phyloP scores from a whole-genome alignment of 2,113 vertebrate genomes.

The Dunckerocampus dactyliophorus region DNA sequence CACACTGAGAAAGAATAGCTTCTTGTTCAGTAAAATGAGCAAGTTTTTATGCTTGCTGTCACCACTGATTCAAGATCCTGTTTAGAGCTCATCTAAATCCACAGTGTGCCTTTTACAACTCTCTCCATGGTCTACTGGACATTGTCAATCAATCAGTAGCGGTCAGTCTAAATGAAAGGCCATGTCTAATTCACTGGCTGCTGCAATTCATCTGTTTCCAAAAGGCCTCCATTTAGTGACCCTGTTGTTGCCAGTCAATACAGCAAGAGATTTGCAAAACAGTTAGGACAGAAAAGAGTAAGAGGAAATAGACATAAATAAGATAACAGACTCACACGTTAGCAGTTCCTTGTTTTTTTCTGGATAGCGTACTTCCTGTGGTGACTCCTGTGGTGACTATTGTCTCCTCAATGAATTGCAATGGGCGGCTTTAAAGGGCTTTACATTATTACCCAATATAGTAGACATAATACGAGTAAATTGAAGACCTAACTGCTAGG shows the following conservation, averaged over 20 bases:
- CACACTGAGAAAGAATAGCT: not conserved
- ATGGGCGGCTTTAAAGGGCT: no score
- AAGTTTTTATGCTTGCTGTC: conserved; percentile 31
- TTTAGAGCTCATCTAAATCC: conserved; percentile 32
- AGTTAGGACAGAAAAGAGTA: not conserved
- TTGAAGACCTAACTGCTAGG: no score
- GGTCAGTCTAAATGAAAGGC: conserved; percentile 51
- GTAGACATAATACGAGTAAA: no score
- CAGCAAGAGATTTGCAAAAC: not conserved
- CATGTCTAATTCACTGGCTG: conserved; percentile 13
- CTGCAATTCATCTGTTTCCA: conserved; percentile 30
- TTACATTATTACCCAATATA: no score
- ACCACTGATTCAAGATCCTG: conserved; percentile 44
- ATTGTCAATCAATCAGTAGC: conserved; percentile 46
- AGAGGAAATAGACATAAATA: not conserved
- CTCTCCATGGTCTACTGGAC: conserved; percentile 19
- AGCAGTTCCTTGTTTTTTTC: no score
- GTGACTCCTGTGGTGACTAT: no score
- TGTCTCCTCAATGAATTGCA: no score
- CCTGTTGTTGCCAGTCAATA: not conserved
- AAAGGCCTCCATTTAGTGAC: conserved; percentile 29
- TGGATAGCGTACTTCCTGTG: no score
- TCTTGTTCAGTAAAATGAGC: conserved; percentile 7
- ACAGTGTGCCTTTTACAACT: conserved; percentile 8
- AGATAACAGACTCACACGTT: no score